A percentile compares a stretch with the other conserved stretches of the same genome.
phyloP scores from a whole-genome alignment of 2,797 vertebrate species.

The Hemibagrus guttatus region DNA sequence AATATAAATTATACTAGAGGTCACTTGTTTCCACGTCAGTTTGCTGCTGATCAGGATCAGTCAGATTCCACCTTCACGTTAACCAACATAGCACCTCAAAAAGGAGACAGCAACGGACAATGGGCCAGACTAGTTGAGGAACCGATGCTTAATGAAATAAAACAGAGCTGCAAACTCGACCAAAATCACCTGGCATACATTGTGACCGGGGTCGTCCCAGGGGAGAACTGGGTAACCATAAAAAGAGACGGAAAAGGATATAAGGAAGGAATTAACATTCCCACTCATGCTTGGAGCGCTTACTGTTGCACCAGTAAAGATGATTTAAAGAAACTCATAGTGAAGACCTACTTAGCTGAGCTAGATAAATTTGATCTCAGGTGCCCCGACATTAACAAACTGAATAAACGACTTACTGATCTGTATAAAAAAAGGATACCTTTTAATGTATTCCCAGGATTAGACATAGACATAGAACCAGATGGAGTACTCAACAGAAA shows the following conservation, averaged over 20 bases:
- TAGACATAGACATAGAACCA: no score
- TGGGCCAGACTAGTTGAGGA: background rate
- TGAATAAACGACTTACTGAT: background rate
- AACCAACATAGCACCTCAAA: constrained; percentile 19
- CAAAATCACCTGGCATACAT: background rate
- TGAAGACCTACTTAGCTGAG: background rate
- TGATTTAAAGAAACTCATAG: rapidly evolving
- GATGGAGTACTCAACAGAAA: no score
- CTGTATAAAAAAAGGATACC: background rate
- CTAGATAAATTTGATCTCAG: background rate
- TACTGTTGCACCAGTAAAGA: background rate
- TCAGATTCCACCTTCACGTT: constrained; percentile 18
- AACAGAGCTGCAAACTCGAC: rapidly evolving
- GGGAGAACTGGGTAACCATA: background rate
- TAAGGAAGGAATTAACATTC: background rate
- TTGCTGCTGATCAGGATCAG: background rate
- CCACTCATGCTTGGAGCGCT: constrained; percentile 14
- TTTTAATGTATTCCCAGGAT: background rate
- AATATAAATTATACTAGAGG: background rate
- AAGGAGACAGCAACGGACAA: rapidly evolving
- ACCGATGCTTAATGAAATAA: background rate
- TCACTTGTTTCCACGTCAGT: background rate
- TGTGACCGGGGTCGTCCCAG: constrained; percentile 18
- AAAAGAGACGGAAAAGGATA: background rate
- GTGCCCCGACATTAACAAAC: rapidly evolving